A percentile compares a stretch with the other conserved stretches of the same genome.
These are phyloP conservation scores for Phylloscopus whistleri DNA, from an alignment of 2,113 vertebrate genomes.

Conservation along the genomic window DNA sequence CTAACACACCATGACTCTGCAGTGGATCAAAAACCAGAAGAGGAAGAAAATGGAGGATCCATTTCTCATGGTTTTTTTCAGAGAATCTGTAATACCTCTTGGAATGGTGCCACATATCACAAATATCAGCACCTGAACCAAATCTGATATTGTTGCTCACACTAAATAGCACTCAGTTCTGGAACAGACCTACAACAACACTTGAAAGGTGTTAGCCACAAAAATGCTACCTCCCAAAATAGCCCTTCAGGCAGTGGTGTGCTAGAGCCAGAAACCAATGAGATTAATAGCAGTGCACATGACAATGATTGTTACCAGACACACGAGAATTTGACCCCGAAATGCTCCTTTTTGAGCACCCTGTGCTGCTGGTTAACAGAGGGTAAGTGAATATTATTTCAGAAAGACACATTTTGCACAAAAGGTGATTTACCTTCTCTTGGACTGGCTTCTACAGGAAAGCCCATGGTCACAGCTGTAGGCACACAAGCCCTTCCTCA, in stretches of 20 bases:
- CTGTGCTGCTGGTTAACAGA: not conserved
- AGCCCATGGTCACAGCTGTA: not conserved
- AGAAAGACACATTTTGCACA: not conserved
- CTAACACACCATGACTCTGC: not conserved
- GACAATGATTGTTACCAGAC: not conserved
- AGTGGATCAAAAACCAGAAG: not conserved
- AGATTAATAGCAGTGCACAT: not conserved
- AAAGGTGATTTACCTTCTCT: not conserved
- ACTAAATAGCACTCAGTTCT: not conserved
- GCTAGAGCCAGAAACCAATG: not conserved
- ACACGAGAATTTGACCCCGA: not conserved
- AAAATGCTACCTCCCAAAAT: not conserved
- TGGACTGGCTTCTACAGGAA: not conserved
- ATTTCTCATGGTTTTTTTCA: not conserved
- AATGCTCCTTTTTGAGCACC: not conserved
- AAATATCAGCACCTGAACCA: not conserved
- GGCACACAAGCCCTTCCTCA: not conserved
- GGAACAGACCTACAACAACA: not conserved
- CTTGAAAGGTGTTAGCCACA: not conserved
- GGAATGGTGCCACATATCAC: not conserved
- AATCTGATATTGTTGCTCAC: not conserved
- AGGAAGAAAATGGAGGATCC: not conserved
- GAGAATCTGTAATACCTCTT: not conserved
- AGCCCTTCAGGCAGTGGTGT: not conserved
- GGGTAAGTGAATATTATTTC: not conserved